Percentiles rank a stretch among this genome's conserved stretches.
phyloP scores from a whole-genome alignment of 2,797 vertebrate species.

The Acipenser ruthenus region DNA sequence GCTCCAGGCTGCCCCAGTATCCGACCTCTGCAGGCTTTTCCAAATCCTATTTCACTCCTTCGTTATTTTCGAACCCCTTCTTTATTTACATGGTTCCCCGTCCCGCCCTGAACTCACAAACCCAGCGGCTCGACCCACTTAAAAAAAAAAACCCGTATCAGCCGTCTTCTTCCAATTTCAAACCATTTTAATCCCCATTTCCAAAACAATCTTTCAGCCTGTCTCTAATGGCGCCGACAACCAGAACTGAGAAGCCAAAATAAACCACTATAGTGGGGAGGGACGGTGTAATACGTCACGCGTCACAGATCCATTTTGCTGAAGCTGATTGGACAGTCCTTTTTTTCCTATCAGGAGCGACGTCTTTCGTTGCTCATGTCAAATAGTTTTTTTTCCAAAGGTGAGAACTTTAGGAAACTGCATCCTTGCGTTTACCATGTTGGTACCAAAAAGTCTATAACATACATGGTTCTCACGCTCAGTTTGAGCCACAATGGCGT shows the following conservation, averaged over 20 bases:
- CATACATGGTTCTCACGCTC: background rate
- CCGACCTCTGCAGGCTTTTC: constrained; percentile 43
- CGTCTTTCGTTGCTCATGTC: constrained; percentile 17
- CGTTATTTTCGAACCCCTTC: constrained; percentile 25
- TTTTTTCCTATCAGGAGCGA: constrained; percentile 19
- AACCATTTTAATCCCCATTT: constrained; percentile 40
- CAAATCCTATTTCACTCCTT: constrained; percentile 30
- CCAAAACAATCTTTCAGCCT: constrained; percentile 41
- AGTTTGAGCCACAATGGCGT: constrained; percentile 14
- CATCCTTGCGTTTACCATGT: constrained; percentile 11
- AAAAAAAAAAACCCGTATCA: constrained; percentile 16
- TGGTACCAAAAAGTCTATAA: constrained; percentile 6
- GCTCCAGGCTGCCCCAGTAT: constrained; percentile 16
- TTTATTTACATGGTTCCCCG: constrained; percentile 50
- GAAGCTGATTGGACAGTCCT: constrained; percentile 22
- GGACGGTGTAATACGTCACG: constrained; percentile 42
- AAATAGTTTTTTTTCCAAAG: constrained; percentile 8
- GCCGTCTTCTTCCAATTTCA: constrained; percentile 18
- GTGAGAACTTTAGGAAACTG: constrained; percentile 11
- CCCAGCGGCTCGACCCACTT: constrained; percentile 18
- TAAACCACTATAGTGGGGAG: constrained; percentile 49
- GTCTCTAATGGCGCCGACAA: constrained; percentile 65
- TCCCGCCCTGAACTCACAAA: constrained; percentile 22
- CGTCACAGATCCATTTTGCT: constrained; percentile 43
- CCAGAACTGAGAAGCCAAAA: constrained; percentile 62